Conservation (phyloP, 2,797 vertebrate genomes). For the Lacerta viridis region DNA sequence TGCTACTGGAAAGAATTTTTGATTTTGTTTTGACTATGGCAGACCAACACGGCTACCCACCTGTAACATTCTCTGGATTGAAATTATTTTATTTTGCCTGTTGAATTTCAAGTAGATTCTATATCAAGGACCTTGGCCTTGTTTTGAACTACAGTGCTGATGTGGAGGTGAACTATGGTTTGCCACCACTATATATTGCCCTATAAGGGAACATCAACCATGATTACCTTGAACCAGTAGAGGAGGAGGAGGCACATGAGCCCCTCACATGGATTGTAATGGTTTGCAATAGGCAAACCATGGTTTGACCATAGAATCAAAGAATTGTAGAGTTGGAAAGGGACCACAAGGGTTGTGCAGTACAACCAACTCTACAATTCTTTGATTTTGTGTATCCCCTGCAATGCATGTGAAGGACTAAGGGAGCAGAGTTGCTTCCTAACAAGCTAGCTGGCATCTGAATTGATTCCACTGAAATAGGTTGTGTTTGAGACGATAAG, state of each 20-base stretch:
- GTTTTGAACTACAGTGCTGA: not conserved
- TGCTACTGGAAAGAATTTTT: too few relatives aligned
- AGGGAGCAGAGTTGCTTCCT: not conserved
- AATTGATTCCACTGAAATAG: slow-evolving; percentile 56
- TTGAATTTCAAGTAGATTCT: not conserved
- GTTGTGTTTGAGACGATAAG: slow-evolving; percentile 17
- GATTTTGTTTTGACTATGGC: too few relatives aligned
- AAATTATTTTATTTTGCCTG: not conserved
- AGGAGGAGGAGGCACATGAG: not conserved
- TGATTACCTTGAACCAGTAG: not conserved
- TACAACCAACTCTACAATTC: too few relatives aligned
- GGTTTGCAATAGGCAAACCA: not conserved
- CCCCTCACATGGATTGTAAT: not conserved
- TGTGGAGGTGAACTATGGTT: not conserved
- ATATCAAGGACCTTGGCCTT: not conserved
- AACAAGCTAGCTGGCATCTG: not conserved
- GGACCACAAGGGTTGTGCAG: too few relatives aligned
- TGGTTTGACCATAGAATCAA: not conserved
- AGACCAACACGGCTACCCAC: too few relatives aligned
- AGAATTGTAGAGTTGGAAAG: too few relatives aligned
- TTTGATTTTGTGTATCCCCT: too few relatives aligned
- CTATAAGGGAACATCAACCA: not conserved
- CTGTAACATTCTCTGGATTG: too few relatives aligned
- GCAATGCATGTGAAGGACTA: not conserved
- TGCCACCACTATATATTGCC: not conserved